Percentiles rank a stretch among this genome's conserved stretches.
Evolutionary conservation across 2,888 invertebrate genomes (phyloP).

Genomic region (Habrosyne pyritoides): DNA sequence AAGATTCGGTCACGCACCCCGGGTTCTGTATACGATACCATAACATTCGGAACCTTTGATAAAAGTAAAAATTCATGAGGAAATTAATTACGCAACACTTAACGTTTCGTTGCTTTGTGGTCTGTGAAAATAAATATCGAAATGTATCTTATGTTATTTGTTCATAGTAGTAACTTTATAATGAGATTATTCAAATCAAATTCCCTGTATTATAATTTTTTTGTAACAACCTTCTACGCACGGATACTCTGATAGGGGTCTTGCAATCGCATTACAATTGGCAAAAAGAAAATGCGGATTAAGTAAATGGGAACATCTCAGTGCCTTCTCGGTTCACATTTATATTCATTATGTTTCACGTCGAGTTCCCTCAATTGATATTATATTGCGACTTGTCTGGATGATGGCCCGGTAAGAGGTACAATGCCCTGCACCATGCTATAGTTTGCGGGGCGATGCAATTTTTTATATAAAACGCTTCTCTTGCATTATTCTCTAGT

Average conservation of each 20-base stretch:
- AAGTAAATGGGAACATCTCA: slow-evolving; percentile 55
- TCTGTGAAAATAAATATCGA: neutral
- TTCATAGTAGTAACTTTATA: too few relatives aligned
- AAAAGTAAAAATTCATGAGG: neutral
- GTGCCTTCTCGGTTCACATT: slow-evolving; percentile 45
- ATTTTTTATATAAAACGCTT: too few relatives aligned
- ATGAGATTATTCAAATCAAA: too few relatives aligned
- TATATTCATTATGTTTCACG: slow-evolving; percentile 58
- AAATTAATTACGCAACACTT: slow-evolving; percentile 12
- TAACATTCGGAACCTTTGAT: neutral
- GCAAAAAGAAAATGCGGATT: slow-evolving; percentile 54
- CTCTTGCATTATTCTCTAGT: too few relatives aligned
- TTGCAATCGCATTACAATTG: slow-evolving; percentile 49
- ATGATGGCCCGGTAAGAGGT: slow-evolving; percentile 36
- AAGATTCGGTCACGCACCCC: neutral
- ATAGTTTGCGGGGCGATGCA: too few relatives aligned
- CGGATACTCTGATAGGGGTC: slow-evolving; percentile 24
- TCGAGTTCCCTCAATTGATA: slow-evolving; percentile 66
- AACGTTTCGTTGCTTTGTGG: neutral
- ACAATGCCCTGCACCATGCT: too few relatives aligned
- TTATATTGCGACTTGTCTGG: slow-evolving; percentile 57
- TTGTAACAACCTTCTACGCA: slow-evolving; percentile 11
- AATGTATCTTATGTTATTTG: neutral
- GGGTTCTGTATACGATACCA: neutral
- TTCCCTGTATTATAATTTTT: neutral